Conservation (phyloP, 2,888 invertebrate genomes). For the Trichopria drosophilae region DNA sequence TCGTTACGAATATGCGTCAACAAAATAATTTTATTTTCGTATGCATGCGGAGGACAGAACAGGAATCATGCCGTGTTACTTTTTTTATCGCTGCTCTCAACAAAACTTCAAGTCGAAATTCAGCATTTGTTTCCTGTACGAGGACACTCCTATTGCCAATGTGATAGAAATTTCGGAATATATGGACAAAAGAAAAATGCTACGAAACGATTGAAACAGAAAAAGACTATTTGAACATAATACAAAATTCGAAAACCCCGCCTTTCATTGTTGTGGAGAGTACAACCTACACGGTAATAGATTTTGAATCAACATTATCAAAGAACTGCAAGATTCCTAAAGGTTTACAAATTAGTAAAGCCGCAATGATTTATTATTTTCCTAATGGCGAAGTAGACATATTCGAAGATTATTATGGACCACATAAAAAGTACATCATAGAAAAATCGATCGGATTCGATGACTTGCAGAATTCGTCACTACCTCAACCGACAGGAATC, state of each 20-base stretch:
- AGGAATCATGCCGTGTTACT: slow-evolving; percentile 1
- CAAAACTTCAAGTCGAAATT: slow-evolving; percentile 20
- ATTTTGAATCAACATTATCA: slow-evolving; percentile 11
- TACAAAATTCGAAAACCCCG: slow-evolving; percentile 15
- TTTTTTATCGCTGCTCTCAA: slow-evolving; percentile 5
- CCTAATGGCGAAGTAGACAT: slow-evolving; percentile 7
- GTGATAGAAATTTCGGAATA: slow-evolving; percentile 29
- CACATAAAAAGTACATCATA: no score
- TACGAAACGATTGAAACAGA: slow-evolving; percentile 23
- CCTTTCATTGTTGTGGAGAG: slow-evolving; percentile 20
- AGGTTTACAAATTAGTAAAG: slow-evolving; percentile 5
- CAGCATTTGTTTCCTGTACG: slow-evolving; percentile 30
- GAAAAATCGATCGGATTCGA: not conserved
- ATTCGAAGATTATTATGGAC: slow-evolving; percentile 16
- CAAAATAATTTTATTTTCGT: slow-evolving; percentile 16
- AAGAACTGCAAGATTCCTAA: not conserved
- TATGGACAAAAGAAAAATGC: slow-evolving; percentile 24
- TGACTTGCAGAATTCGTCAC: slow-evolving; percentile 4
- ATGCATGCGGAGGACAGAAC: slow-evolving; percentile 17
- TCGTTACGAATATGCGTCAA: not conserved
- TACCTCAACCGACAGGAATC: slow-evolving; percentile 12
- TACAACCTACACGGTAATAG: slow-evolving; percentile 7
- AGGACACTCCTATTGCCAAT: slow-evolving; percentile 31
- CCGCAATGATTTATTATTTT: slow-evolving; percentile 8
- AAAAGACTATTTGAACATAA: slow-evolving; percentile 22